phyloP scores from a whole-genome alignment of 2,113 vertebrate species.

The Megaceryle torquata region DNA sequence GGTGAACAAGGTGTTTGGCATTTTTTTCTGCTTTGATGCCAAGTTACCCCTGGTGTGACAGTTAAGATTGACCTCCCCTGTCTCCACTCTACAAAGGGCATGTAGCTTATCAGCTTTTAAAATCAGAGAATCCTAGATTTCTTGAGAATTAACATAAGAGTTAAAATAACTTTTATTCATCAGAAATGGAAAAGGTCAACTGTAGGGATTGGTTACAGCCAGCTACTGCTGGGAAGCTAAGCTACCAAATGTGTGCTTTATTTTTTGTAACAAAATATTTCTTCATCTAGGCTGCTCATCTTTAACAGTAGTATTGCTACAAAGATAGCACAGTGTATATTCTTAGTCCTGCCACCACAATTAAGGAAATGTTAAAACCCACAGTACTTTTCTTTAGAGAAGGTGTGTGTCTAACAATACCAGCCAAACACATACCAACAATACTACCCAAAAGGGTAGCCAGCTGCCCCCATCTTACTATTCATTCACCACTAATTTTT shows the following conservation, averaged over 20 bases:
- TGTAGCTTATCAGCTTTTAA: background rate
- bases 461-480: background rate
- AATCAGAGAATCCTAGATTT: background rate
- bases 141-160: background rate
- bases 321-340: background rate
- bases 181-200: background rate
- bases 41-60: background rate
- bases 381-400: background rate
- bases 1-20: fast-evolving
- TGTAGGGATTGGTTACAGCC: background rate
- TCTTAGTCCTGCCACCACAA: background rate
- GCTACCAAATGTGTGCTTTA: background rate
- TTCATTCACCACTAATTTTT: background rate
- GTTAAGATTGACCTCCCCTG: fast-evolving
- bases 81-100: background rate
- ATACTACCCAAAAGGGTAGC: background rate
- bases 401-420: background rate
- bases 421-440: no score
- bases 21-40: background rate
- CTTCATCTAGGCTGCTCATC: background rate
- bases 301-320: background rate
- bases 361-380: background rate
- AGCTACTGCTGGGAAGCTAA: background rate
- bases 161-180: background rate
- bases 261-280: background rate